Evolutionary conservation across 2,113 vertebrate species (phyloP), one percentile per base, ranked within the genome.

Genomic region (Carassius gibelio): DNA sequence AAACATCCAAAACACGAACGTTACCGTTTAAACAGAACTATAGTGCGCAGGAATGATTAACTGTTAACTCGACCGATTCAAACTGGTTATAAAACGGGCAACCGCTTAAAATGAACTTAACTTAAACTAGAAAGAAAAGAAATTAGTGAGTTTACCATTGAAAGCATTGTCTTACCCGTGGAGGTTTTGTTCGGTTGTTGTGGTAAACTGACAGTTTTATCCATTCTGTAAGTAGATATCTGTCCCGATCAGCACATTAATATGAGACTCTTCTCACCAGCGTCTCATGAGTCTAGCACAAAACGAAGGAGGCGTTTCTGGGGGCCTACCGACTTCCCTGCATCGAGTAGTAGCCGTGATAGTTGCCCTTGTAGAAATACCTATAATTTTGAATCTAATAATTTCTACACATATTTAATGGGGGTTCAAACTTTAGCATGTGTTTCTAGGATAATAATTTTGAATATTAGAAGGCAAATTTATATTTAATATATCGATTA

Each of bases 201-300:
- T 6, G 92, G 88, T 0, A 94, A 82, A 36, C 91, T 91, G 7
- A 94, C 93, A 2, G 90, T 91, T 85, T 64, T 88, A 38, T 95
- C 94, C 94, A 95, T 95, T 78, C 75, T 87, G 0, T 1, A 19
- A 4, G 26, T 15, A 26, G 17, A 15, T 30, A 30, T 52, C 8
- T 3, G 26, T 6, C 15, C 10, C 21, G 42, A 8, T 10, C 3
- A 66, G 8, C 45, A 3, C 57, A 71, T 14, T 0, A 19, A 34
- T 26, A 52, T 17, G 57, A 75, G 23, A 19, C 23, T 30, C 30
- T 9, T 38, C 34, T 30, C 8, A 4, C 8, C 36, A 9, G 21
- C 3, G 14, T 85, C 26, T n/a, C 9, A 74, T 7, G 15, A 55
- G 2, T 30, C 11, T 45, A 14, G 21, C 34, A 71, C 36, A 26